Conservation (phyloP, 2,888 invertebrate genomes). For the Cephus pygmeus region DNA sequence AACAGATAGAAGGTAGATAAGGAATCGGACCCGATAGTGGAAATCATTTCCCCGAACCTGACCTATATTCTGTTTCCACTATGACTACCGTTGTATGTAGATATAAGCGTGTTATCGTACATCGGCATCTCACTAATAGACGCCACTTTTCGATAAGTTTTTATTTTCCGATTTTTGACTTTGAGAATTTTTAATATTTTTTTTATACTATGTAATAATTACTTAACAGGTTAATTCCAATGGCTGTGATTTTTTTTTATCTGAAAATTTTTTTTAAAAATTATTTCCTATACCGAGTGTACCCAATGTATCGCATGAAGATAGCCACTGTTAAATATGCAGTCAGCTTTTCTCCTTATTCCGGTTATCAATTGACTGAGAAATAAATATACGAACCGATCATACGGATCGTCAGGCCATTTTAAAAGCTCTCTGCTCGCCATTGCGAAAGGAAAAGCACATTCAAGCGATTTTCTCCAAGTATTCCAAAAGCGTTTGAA, state of each 20-base stretch:
- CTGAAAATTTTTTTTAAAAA: too few relatives aligned
- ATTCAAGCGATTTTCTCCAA: neutral
- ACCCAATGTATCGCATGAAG: neutral
- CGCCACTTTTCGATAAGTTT: neutral
- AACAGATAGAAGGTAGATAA: neutral
- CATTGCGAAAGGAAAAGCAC: neutral
- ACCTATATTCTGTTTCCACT: conserved; percentile 12
- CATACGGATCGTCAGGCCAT: neutral
- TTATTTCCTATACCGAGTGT: too few relatives aligned
- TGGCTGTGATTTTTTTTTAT: too few relatives aligned
- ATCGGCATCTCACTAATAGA: neutral
- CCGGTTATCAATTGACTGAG: neutral
- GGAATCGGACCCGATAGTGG: neutral
- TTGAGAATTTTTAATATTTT: neutral
- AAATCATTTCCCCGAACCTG: conserved; percentile 24
- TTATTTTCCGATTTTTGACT: neutral
- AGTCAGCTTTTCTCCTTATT: neutral
- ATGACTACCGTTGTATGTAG: neutral
- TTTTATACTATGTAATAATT: neutral
- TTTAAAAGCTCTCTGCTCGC: neutral
- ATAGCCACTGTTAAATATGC: neutral
- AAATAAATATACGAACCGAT: neutral
- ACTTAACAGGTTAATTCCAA: neutral
- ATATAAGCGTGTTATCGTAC: neutral
- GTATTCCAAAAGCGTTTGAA: neutral